Base-by-base conservation (phyloP, 2,113 vertebrate species). In the Melanerpes formicivorus region DNA sequence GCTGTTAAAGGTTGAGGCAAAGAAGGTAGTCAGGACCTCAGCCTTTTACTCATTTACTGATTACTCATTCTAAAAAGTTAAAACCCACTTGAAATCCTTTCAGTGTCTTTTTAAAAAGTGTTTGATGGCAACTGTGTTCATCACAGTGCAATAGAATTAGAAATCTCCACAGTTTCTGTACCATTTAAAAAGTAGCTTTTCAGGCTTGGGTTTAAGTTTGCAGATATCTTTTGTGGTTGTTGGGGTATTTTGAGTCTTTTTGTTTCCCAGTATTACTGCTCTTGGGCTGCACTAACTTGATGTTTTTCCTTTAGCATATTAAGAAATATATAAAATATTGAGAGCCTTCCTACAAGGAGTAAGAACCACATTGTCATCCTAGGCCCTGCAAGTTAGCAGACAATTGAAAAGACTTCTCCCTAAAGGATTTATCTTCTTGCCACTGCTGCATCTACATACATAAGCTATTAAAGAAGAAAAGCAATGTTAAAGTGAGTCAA, bases 81-180 rank as follows among this genome's bases (percentile, higher is more conserved):
- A 95, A 95, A 76, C 71, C 84, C 48, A 48, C 8, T 64, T 93
- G 84, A 84, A 86, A 93, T 90, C 42, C 22, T 90, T 80, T 83
- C 52, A 46, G 30, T 30, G 15, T 52, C 30, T 62, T 87, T 80
- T 54, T 54, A 5, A 66, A 5, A 66, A 81, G 21, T n/a, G 25
- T 82, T 83, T 83, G 62, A 90, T 42, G 44, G 55, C 87, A 65
- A 80, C 21, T 32, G 1, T 50, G 48, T 64, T 94, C 44, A 65
- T 17, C 42, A 72, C 50, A 80, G n/a, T 17, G 29, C 44, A 75
- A 9, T 1, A 78, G 37, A 77, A 75, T 74, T 67, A 27, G 32
- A 59, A 37, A 37, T 74, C 21, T 82, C 70, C 40, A 55, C 32
- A 67, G 5, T 71, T 83, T 59, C 27, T 46, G 10, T 55, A n/a